These are phyloP conservation scores for Limosa lapponica DNA, from an alignment of 2,797 vertebrate genomes.

Conservation along the genomic window DNA sequence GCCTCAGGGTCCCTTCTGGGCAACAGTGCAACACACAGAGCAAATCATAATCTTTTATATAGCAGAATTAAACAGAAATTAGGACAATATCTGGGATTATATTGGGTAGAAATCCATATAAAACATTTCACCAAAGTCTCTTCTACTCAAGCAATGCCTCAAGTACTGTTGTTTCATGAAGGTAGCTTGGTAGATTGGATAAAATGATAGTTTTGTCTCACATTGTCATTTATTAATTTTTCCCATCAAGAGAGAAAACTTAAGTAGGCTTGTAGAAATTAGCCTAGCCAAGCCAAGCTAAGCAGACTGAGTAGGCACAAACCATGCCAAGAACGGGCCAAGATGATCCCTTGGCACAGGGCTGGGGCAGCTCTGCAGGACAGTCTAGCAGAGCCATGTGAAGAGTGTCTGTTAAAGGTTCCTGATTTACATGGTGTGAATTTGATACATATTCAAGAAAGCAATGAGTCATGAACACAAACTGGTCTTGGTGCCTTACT, in stretches of 20 bases:
- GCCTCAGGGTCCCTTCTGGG: background rate
- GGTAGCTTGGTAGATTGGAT: accelerated
- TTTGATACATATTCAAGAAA: slow-evolving; percentile 10
- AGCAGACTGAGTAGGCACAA: background rate
- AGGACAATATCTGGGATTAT: background rate
- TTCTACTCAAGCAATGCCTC: background rate
- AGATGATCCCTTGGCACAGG: background rate
- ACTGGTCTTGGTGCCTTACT: background rate
- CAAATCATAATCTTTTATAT: background rate
- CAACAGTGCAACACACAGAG: background rate
- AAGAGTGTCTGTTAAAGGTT: background rate
- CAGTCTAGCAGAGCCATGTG: background rate
- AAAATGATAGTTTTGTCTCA: background rate
- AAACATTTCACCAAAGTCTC: background rate
- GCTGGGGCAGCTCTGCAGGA: background rate
- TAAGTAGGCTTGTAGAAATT: background rate
- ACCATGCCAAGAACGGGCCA: accelerated
- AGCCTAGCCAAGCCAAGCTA: background rate
- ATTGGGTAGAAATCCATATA: background rate
- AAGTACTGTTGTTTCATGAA: background rate
- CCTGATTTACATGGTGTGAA: background rate
- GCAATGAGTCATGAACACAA: slow-evolving; percentile 1
- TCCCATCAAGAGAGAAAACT: background rate
- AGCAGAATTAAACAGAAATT: background rate
- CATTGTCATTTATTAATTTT: background rate